Percentiles rank a stretch among this genome's conserved stretches.
These are phyloP conservation scores for Podotricha telesiphe DNA, from an alignment of 2,888 invertebrate genomes.

Conservation along the genomic window DNA sequence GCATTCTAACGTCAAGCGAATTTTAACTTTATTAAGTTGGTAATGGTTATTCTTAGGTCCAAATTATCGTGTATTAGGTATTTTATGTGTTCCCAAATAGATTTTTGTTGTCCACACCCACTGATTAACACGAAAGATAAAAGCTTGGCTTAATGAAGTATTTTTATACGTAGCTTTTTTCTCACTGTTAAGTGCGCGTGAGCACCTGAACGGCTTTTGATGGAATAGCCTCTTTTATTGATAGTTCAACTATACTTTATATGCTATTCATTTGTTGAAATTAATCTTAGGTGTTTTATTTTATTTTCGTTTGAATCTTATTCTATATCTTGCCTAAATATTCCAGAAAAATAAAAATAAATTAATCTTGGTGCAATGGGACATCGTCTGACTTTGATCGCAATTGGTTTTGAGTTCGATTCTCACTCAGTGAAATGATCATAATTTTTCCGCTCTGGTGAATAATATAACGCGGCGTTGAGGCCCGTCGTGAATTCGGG, in stretches of 20 bases:
- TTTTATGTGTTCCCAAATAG: slow-evolving; percentile 51
- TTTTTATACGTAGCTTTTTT: slow-evolving; percentile 76
- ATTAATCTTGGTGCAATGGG: too few species aligned
- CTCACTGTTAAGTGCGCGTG: slow-evolving; percentile 70
- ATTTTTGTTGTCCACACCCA: slow-evolving; percentile 74
- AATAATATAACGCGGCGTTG: too few species aligned
- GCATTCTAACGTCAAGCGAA: slow-evolving; percentile 30
- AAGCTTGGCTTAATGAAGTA: slow-evolving; percentile 74
- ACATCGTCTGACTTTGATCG: too few species aligned
- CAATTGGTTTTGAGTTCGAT: too few species aligned
- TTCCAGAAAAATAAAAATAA: too few species aligned
- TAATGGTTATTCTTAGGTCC: slow-evolving; percentile 44
- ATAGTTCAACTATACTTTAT: slow-evolving; percentile 20
- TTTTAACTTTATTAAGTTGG: slow-evolving; percentile 43
- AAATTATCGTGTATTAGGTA: slow-evolving; percentile 35
- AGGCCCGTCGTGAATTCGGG: too few species aligned
- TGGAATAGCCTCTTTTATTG: slow-evolving; percentile 26
- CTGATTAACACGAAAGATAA: slow-evolving; percentile 77
- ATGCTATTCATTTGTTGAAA: not conserved
- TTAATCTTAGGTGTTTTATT: not conserved
- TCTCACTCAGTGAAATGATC: too few species aligned
- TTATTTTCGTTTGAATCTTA: not conserved
- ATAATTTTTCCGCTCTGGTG: too few species aligned
- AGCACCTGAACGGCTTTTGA: slow-evolving; percentile 47
- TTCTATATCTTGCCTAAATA: too few species aligned